A percentile compares a stretch with the other conserved stretches of the same genome.
These are phyloP conservation scores for Brachyrhaphis roseni DNA, from an alignment of 2,797 vertebrate species.

Conservation along the genomic window DNA sequence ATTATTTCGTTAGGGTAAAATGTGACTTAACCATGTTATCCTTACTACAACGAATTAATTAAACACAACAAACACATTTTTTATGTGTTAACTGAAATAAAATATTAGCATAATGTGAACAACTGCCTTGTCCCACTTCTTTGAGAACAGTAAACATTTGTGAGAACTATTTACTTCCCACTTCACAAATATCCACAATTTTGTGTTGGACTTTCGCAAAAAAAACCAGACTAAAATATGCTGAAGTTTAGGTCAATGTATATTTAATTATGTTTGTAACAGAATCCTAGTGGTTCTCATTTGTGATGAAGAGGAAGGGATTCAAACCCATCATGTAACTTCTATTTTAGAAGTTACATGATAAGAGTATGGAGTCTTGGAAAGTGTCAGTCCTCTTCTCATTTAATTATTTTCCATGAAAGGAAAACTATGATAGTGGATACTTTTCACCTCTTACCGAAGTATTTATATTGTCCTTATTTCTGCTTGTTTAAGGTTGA, in stretches of 20 bases:
- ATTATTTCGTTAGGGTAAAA: too few relatives aligned
- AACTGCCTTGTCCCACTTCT: too few relatives aligned
- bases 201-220: background rate
- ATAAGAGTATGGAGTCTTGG: background rate
- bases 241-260: background rate
- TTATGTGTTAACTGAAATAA: too few relatives aligned
- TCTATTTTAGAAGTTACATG: background rate
- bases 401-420: slow-evolving; percentile 26
- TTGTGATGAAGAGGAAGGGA: background rate
- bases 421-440: slow-evolving; percentile 16
- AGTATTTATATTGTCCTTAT: slow-evolving; percentile 22
- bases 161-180: background rate
- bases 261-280: background rate
- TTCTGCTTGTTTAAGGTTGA: slow-evolving; percentile 31
- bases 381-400: background rate
- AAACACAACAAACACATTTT: too few relatives aligned
- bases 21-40: too few relatives aligned
- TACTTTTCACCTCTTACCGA: slow-evolving; percentile 11
- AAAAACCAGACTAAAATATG: background rate
- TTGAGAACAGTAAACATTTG: background rate
- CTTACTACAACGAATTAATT: too few relatives aligned
- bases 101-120: too few relatives aligned
- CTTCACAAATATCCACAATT: background rate
- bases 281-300: background rate
- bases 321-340: background rate